These are phyloP conservation scores for Drosophila kambysellisi DNA, from an alignment of 2,888 invertebrate species.

Conservation along the genomic window DNA sequence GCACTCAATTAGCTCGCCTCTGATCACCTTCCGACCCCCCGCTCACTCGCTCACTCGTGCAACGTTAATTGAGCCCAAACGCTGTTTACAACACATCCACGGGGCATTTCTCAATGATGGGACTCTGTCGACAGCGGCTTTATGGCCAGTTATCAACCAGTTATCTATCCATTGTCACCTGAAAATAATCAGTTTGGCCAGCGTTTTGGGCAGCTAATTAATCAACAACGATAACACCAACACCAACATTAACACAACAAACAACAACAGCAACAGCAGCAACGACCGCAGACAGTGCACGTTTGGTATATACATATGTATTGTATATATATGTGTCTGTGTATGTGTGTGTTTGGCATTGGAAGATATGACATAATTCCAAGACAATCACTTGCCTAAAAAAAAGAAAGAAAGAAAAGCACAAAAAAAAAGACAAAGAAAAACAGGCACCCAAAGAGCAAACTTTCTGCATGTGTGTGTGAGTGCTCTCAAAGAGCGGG, in stretches of 20 bases:
- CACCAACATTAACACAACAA: conserved; percentile 11
- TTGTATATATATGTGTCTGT: conserved; percentile 10
- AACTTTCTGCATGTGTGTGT: conserved; percentile 1
- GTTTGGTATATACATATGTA: conserved; percentile 37
- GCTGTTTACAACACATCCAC: conserved; percentile 13
- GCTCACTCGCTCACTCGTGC: background rate
- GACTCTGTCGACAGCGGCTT: background rate
- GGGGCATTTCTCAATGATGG: conserved; percentile 27
- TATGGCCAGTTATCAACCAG: background rate
- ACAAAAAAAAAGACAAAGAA: conserved; percentile 9
- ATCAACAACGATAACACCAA: conserved; percentile 64
- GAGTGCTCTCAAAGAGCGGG: conserved; percentile 12
- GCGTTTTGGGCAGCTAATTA: conserved; percentile 58
- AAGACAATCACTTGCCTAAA: conserved; percentile 66
- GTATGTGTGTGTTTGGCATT: conserved; percentile 56
- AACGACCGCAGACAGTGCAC: conserved; percentile 43
- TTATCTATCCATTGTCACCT: conserved; percentile 55
- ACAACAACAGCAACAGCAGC: conserved; percentile 15
- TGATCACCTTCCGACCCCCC: conserved; percentile 7
- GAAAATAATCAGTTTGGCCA: conserved; percentile 39
- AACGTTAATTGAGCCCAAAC: conserved; percentile 36
- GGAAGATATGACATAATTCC: conserved; percentile 80
- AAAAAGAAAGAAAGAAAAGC: conserved; percentile 11
- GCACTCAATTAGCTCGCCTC: conserved; percentile 51
- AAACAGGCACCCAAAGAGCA: conserved; percentile 31